A percentile compares a stretch with the other conserved stretches of the same genome.
These are phyloP conservation scores for Esox niger DNA, from an alignment of 2,113 vertebrate species.

Conservation along the genomic window DNA sequence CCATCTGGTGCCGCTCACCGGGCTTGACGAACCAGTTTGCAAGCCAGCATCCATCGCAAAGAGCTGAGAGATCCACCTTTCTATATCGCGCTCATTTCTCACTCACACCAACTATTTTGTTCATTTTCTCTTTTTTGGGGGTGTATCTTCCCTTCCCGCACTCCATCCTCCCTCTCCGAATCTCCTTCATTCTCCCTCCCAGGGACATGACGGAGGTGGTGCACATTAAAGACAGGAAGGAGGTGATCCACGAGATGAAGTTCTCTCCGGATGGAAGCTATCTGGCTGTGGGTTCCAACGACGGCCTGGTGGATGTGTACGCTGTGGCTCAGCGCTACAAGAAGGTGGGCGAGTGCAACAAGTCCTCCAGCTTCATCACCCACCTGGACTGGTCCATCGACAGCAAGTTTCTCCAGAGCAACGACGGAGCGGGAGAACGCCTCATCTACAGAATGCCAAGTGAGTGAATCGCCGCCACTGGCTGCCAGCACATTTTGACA, in stretches of 20 bases:
- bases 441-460: constrained; percentile 88
- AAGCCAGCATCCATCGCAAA: neutral
- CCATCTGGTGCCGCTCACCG: constrained; percentile 12
- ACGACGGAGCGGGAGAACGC: constrained; percentile 83
- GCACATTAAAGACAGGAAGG: constrained; percentile 88
- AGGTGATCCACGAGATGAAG: constrained; percentile 90
- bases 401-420: constrained; percentile 85
- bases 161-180: neutral
- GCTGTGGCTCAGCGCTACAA: constrained; percentile 86
- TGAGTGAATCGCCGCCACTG: constrained; percentile 41
- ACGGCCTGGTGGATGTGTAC: constrained; percentile 83
- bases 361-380: constrained; percentile 84
- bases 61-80: neutral
- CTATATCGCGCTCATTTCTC: neutral
- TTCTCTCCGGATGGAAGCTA: constrained; percentile 87
- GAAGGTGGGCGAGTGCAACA: constrained; percentile 86
- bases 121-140: neutral
- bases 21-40: neutral
- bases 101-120: neutral
- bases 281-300: constrained; percentile 85
- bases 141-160: constrained; percentile 14
- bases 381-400: constrained; percentile 90
- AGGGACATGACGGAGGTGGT: constrained; percentile 93
- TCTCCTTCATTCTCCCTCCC: neutral
- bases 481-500: no score